A percentile compares a stretch with the other conserved stretches of the same genome.
Evolutionary conservation across 2,113 vertebrate species (phyloP).

Genomic region (Corydoras maculifer): DNA sequence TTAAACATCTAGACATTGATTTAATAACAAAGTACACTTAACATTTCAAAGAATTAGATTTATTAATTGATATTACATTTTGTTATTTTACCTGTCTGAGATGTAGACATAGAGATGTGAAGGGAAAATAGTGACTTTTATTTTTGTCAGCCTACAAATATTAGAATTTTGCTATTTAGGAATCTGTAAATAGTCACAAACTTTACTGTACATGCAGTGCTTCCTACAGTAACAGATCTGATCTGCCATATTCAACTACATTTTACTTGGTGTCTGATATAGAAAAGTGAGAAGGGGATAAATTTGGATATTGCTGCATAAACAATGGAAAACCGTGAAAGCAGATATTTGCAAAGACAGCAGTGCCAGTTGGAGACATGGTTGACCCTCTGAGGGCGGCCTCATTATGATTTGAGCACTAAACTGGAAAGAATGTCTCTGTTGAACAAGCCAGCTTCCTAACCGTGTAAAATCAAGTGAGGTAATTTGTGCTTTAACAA

Average conservation of each 20-base stretch:
- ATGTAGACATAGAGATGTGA: too few relatives aligned
- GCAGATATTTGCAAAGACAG: conserved; percentile 19
- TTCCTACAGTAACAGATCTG: not conserved
- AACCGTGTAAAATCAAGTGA: conserved; percentile 51
- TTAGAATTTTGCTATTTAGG: too few relatives aligned
- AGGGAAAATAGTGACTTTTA: too few relatives aligned
- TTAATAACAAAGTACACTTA: too few relatives aligned
- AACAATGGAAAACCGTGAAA: conserved; percentile 21
- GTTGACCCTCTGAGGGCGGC: conserved; percentile 34
- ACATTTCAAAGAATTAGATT: too few relatives aligned
- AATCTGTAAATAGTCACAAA: too few relatives aligned
- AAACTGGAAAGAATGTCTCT: conserved; percentile 60
- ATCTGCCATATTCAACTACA: not conserved
- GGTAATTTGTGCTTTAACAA: conserved; percentile 55
- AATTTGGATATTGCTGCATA: conserved; percentile 22
- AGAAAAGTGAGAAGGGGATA: not conserved
- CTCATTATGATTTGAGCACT: conserved; percentile 45
- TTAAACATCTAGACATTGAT: not conserved
- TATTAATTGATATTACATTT: too few relatives aligned
- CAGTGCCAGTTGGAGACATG: conserved; percentile 27
- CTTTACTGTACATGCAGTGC: not conserved
- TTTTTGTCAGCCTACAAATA: too few relatives aligned
- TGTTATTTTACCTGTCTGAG: too few relatives aligned
- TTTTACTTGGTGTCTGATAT: not conserved
- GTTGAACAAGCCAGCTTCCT: conserved; percentile 33